Percentiles rank a stretch among this genome's conserved stretches.
phyloP scores from a whole-genome alignment of 2,113 vertebrate species.

The Octodon degus region DNA sequence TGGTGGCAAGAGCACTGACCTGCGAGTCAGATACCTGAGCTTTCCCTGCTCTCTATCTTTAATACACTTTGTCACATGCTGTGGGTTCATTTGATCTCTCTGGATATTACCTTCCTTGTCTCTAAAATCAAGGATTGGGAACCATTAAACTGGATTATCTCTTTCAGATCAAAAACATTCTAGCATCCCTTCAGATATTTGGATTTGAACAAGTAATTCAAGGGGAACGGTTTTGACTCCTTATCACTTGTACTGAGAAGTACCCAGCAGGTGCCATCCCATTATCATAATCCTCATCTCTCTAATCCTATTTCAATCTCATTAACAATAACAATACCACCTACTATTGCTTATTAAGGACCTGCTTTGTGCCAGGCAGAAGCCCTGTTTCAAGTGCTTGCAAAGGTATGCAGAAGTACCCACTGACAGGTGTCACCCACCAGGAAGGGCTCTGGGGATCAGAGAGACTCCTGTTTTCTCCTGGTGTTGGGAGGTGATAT shows the following conservation, averaged over 20 bases:
- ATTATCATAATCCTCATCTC: background rate
- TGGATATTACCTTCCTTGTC: background rate
- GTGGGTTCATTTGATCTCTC: background rate
- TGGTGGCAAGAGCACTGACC: background rate
- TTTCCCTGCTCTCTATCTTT: background rate
- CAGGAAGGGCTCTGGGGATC: background rate
- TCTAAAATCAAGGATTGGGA: slow-evolving; percentile 14
- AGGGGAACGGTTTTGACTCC: background rate
- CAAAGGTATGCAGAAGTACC: background rate
- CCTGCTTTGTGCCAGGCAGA: background rate
- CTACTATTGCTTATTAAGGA: background rate
- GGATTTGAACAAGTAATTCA: background rate
- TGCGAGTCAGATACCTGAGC: background rate
- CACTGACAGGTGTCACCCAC: accelerated
- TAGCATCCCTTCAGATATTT: slow-evolving; percentile 36
- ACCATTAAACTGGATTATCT: background rate
- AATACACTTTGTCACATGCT: background rate
- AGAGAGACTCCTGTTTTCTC: background rate
- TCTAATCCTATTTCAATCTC: background rate
- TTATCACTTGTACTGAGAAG: background rate
- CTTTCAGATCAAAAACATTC: background rate
- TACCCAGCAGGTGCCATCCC: background rate
- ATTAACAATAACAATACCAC: background rate
- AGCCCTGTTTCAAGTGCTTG: background rate
- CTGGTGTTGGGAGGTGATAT: background rate